Percentiles rank a stretch among this genome's conserved stretches.
These are phyloP conservation scores for Caranx melampygus DNA, from an alignment of 2,113 vertebrate genomes.

Conservation along the genomic window DNA sequence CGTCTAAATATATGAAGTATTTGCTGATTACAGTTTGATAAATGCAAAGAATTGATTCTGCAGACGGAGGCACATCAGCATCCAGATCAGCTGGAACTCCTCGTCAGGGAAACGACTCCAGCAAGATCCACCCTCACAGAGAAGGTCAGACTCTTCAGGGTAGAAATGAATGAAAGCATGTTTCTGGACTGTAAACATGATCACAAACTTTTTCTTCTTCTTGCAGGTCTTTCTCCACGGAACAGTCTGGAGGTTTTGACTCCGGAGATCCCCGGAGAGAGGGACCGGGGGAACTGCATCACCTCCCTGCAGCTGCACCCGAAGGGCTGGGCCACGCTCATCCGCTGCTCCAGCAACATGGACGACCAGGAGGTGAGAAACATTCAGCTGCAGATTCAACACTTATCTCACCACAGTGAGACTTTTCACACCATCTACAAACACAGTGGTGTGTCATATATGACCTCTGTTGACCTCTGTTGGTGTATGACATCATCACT, in stretches of 20 bases:
- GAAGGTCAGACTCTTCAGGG: constrained; percentile 85
- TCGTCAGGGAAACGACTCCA: constrained; percentile 89
- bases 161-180: background rate
- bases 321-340: constrained; percentile 96
- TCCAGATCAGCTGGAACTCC: constrained; percentile 87
- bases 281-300: constrained; percentile 97
- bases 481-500: background rate
- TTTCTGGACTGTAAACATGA: background rate
- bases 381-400: background rate
- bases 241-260: constrained; percentile 98
- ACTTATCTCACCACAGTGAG: background rate
- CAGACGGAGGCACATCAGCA: constrained; percentile 85
- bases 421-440: background rate
- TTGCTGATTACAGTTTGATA: too few species aligned
- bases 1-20: too few species aligned
- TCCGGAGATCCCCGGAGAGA: constrained; percentile 96
- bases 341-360: constrained; percentile 97
- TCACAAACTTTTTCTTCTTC: background rate
- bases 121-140: constrained; percentile 89
- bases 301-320: constrained; percentile 98
- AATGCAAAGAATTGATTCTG: background rate
- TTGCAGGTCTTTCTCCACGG: constrained; percentile 90
- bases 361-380: constrained; percentile 95
- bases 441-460: background rate
- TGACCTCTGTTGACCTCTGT: background rate